A percentile compares a stretch with the other conserved stretches of the same genome.
phyloP scores from a whole-genome alignment of 2,888 invertebrate species.

The Cotesia congregata region DNA sequence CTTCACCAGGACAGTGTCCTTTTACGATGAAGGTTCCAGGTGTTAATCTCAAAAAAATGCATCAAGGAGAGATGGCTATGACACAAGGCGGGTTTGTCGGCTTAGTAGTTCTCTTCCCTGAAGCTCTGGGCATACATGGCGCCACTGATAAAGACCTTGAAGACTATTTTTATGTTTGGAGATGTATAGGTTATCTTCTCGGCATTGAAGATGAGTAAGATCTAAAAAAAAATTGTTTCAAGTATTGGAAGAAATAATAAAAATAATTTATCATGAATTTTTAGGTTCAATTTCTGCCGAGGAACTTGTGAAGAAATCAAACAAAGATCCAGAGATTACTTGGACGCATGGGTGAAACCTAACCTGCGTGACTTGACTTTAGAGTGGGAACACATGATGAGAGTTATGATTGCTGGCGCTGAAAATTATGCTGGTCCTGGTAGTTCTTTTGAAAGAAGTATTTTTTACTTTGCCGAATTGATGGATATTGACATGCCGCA shows the following conservation, averaged over 20 bases:
- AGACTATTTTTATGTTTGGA: slow-evolving; percentile 73
- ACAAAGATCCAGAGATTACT: slow-evolving; percentile 56
- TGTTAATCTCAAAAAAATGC: slow-evolving; percentile 55
- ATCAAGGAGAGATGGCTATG: slow-evolving; percentile 72
- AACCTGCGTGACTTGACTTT: slow-evolving; percentile 59
- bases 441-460: slow-evolving; percentile 54
- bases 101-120: slow-evolving; percentile 69
- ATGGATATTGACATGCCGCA: slow-evolving; percentile 57
- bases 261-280: neutral
- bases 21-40: slow-evolving; percentile 31
- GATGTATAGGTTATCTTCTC: slow-evolving; percentile 71
- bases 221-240: neutral
- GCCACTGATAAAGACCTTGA: slow-evolving; percentile 70
- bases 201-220: slow-evolving; percentile 68
- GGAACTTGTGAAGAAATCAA: slow-evolving; percentile 63
- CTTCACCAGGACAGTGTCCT: slow-evolving; percentile 53
- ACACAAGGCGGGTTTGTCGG: slow-evolving; percentile 74
- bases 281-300: slow-evolving; percentile 67
- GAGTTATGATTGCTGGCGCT: slow-evolving; percentile 64
- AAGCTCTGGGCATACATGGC: slow-evolving; percentile 66
- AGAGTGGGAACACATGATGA: slow-evolving; percentile 70
- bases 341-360: slow-evolving; percentile 63
- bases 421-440: slow-evolving; percentile 56
- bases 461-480: slow-evolving; percentile 61
- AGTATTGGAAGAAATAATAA: neutral